phyloP scores from a whole-genome alignment of 2,888 invertebrate genomes.

The Drosophila greeni region DNA sequence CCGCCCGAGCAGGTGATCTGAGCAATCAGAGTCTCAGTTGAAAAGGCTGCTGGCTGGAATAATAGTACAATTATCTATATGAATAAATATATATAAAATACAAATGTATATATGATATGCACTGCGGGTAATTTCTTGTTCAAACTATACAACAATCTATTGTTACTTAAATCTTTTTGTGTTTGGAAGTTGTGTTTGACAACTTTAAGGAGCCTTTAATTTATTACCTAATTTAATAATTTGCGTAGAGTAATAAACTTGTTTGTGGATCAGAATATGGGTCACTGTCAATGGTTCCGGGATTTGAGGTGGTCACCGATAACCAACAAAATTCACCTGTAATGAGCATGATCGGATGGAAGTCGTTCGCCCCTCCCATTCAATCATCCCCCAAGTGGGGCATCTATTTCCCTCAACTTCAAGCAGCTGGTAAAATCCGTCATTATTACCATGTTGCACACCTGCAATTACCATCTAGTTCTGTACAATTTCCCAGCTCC shows the following conservation, averaged over 20 bases:
- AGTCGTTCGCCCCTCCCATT: slow-evolving; percentile 14
- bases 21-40: not conserved
- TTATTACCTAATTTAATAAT: not conserved
- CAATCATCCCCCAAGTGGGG: slow-evolving; percentile 33
- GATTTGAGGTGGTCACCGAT: slow-evolving; percentile 1
- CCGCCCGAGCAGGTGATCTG: slow-evolving; percentile 21
- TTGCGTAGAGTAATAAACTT: not conserved
- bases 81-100: no score
- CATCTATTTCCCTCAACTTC: slow-evolving; percentile 37
- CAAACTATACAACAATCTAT: not conserved
- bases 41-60: not conserved
- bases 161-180: not conserved
- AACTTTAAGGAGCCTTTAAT: not conserved
- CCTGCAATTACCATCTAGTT: slow-evolving; percentile 44
- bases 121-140: no score
- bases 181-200: not conserved
- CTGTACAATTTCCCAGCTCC: slow-evolving; percentile 23
- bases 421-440: slow-evolving; percentile 30
- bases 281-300: slow-evolving; percentile 5
- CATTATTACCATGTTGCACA: slow-evolving; percentile 41
- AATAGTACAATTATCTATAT: not conserved
- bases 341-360: slow-evolving; percentile 27
- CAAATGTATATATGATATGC: not conserved
- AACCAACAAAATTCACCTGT: slow-evolving; percentile 16
- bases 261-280: slow-evolving; percentile 13